Conservation (phyloP, 2,888 invertebrate species). For the Euspilapteryx auroguttella region DNA sequence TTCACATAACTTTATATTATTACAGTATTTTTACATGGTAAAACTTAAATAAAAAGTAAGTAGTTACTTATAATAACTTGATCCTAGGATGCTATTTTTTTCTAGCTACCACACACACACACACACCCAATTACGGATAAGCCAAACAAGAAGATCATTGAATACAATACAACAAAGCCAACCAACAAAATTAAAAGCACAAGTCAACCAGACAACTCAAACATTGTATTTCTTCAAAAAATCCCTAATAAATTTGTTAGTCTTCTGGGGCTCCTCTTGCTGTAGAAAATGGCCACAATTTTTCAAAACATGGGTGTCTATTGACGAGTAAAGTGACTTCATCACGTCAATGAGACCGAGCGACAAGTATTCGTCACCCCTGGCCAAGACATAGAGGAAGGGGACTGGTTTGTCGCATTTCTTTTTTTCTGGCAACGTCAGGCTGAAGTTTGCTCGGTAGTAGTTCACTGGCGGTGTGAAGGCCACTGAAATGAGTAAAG, state of each 20-base stretch:
- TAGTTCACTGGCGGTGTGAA: slow-evolving; percentile 59
- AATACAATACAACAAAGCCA: too few relatives aligned
- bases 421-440: slow-evolving; percentile 16
- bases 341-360: slow-evolving; percentile 20
- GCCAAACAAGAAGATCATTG: too few relatives aligned
- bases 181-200: too few relatives aligned
- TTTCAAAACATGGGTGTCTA: slow-evolving; percentile 40
- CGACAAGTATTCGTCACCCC: slow-evolving; percentile 36
- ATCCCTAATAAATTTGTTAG: slow-evolving; percentile 50
- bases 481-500: slow-evolving; percentile 35
- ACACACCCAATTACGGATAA: too few relatives aligned
- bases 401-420: slow-evolving; percentile 28
- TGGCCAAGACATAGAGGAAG: slow-evolving; percentile 40
- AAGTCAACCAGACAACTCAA: too few relatives aligned
- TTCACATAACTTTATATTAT: too few relatives aligned
- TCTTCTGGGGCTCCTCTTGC: slow-evolving; percentile 53
- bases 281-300: slow-evolving; percentile 56
- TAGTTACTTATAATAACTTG: too few relatives aligned
- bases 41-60: too few relatives aligned
- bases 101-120: too few relatives aligned
- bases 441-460: slow-evolving; percentile 49
- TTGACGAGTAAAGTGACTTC: slow-evolving; percentile 32
- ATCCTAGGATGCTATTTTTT: too few relatives aligned
- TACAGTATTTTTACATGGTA: too few relatives aligned
- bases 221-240: slow-evolving; percentile 35